Evolutionary conservation across 2,113 vertebrate species (phyloP).

Genomic region (Eulacestoma nigropectus): DNA sequence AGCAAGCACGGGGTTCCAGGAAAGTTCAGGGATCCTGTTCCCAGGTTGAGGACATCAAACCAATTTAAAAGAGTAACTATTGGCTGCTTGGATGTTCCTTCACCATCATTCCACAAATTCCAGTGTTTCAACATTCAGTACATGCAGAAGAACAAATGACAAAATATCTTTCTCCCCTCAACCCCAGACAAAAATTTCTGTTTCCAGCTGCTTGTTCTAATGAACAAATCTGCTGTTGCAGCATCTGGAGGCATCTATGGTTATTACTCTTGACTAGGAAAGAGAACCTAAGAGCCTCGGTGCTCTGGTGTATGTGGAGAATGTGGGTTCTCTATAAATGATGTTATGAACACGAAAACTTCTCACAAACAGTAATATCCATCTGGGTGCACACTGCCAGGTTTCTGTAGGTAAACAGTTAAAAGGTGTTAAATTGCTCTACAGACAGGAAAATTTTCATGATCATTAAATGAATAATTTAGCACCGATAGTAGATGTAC

Average conservation of each 20-base stretch:
- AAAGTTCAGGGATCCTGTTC: background rate
- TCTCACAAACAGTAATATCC: background rate
- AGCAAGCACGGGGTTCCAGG: fast-evolving
- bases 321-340: background rate
- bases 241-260: background rate
- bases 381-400: background rate
- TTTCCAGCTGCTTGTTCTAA: background rate
- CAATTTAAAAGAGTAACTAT: background rate
- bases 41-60: background rate
- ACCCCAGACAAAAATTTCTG: background rate
- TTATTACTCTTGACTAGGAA: background rate
- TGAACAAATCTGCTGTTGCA: background rate
- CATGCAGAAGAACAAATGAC: background rate
- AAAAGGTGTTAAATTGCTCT: background rate
- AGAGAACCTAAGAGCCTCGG: background rate
- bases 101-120: background rate
- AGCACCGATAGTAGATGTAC: background rate
- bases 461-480: background rate
- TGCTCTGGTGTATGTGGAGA: background rate
- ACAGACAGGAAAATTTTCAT: background rate
- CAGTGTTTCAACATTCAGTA: background rate
- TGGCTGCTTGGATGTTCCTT: background rate
- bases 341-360: background rate
- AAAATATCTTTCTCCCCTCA: background rate
- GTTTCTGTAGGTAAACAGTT: background rate